Percentiles rank a stretch among this genome's conserved stretches.
These are phyloP conservation scores for Hemichromis elongatus DNA, from an alignment of 2,113 vertebrate species.

Conservation along the genomic window DNA sequence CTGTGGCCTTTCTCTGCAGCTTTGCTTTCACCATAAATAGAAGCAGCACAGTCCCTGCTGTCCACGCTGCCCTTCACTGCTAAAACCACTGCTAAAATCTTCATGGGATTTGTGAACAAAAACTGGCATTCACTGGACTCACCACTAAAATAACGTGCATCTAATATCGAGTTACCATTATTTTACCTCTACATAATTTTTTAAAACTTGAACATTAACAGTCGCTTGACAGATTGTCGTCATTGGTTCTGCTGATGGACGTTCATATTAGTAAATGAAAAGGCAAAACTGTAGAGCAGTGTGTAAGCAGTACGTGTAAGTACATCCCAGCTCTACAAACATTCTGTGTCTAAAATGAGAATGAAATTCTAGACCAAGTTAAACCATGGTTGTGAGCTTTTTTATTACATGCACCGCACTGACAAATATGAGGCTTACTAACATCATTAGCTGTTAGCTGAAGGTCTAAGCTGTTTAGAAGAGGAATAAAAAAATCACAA, in stretches of 20 bases:
- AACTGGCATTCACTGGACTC: neutral
- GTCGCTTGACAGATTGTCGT: neutral
- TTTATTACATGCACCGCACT: neutral
- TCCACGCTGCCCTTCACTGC: neutral
- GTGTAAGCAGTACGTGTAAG: rapidly evolving
- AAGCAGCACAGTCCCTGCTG: neutral
- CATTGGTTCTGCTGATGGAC: neutral
- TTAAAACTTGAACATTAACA: rapidly evolving
- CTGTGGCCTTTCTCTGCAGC: neutral
- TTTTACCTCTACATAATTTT: neutral
- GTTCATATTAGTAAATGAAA: neutral
- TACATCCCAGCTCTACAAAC: neutral
- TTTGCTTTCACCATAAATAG: neutral
- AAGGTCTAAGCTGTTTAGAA: too few species aligned
- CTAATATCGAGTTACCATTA: rapidly evolving
- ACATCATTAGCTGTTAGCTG: neutral
- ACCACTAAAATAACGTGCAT: neutral
- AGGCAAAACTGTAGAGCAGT: neutral
- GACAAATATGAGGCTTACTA: neutral
- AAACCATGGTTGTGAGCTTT: neutral
- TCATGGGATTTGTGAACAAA: neutral
- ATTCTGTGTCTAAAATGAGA: neutral
- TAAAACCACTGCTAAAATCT: neutral
- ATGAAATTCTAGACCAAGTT: neutral
- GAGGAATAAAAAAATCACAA: rapidly evolving